Evolutionary conservation across 2,797 vertebrate genomes (phyloP).

Genomic region (Lophius americanus): DNA sequence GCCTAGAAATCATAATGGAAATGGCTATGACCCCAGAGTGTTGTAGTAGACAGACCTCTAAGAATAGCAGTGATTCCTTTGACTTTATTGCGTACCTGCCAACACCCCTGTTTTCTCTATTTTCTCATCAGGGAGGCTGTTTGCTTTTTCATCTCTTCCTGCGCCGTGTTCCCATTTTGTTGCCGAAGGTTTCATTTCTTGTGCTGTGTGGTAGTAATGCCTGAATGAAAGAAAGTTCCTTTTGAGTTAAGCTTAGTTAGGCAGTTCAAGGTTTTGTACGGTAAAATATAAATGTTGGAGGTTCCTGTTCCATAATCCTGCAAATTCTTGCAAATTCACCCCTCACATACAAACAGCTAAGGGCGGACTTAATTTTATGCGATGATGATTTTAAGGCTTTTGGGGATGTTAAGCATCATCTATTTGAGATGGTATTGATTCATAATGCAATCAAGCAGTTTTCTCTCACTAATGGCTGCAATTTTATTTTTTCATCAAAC

Average conservation of each 20-base stretch:
- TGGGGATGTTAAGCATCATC: not conserved
- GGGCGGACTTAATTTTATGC: not conserved
- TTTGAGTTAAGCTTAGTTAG: not conserved
- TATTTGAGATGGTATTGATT: constrained; percentile 4
- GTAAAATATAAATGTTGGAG: not conserved
- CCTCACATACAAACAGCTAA: not conserved
- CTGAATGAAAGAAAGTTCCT: constrained; percentile 4
- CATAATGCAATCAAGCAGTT: not conserved
- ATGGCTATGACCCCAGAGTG: constrained; percentile 54
- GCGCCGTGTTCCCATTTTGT: constrained; percentile 11
- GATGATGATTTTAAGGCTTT: constrained; percentile 10
- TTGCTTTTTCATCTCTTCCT: constrained; percentile 17
- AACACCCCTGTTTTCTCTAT: constrained; percentile 30
- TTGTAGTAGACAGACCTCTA: constrained; percentile 53
- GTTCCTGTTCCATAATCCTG: not conserved
- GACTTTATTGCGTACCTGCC: constrained; percentile 57
- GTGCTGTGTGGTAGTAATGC: not conserved
- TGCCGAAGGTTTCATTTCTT: constrained; percentile 13
- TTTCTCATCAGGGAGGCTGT: constrained; percentile 6
- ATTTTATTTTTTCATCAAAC: constrained; percentile 12
- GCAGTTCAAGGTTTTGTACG: not conserved
- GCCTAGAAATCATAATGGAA: constrained; percentile 55
- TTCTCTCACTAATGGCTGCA: constrained; percentile 11
- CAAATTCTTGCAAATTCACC: not conserved
- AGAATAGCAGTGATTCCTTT: constrained; percentile 55